These are phyloP conservation scores for Phragmatobia fuliginosa DNA, from an alignment of 2,888 invertebrate genomes.

Conservation along the genomic window DNA sequence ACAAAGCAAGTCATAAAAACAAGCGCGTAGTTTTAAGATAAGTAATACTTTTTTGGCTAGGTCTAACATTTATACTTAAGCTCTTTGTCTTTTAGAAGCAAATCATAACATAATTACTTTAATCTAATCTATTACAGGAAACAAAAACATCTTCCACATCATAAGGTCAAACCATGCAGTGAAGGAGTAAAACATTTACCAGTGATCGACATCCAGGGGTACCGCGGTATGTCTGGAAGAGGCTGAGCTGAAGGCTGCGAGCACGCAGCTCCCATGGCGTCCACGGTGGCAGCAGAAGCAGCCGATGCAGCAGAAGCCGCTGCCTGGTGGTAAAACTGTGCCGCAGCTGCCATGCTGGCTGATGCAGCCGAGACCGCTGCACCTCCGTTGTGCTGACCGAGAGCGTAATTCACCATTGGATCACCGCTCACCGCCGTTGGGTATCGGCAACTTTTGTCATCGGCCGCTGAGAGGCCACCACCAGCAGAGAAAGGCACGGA, in stretches of 20 bases:
- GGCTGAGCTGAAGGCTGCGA: constrained; percentile 94
- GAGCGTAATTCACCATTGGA: constrained; percentile 93
- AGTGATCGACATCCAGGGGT: constrained; percentile 99
- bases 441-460: constrained; percentile 94
- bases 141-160: constrained; percentile 45
- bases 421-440: constrained; percentile 89
- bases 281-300: constrained; percentile 91
- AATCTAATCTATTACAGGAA: constrained; percentile 47
- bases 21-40: neutral
- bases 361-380: constrained; percentile 90
- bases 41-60: neutral
- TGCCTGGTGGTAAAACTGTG: constrained; percentile 96
- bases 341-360: constrained; percentile 90
- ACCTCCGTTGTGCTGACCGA: constrained; percentile 91
- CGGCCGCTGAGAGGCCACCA: constrained; percentile 88
- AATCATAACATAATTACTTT: constrained; percentile 37
- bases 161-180: constrained; percentile 66
- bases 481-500: constrained; percentile 90
- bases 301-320: constrained; percentile 91
- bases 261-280: constrained; percentile 94
- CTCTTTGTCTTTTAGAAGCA: constrained; percentile 31
- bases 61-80: no score
- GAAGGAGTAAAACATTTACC: constrained; percentile 89
- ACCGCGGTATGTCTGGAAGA: constrained; percentile 96
- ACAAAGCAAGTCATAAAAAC: neutral